Conservation (phyloP, 2,113 vertebrate genomes). For the Coregonus clupeaformis region DNA sequence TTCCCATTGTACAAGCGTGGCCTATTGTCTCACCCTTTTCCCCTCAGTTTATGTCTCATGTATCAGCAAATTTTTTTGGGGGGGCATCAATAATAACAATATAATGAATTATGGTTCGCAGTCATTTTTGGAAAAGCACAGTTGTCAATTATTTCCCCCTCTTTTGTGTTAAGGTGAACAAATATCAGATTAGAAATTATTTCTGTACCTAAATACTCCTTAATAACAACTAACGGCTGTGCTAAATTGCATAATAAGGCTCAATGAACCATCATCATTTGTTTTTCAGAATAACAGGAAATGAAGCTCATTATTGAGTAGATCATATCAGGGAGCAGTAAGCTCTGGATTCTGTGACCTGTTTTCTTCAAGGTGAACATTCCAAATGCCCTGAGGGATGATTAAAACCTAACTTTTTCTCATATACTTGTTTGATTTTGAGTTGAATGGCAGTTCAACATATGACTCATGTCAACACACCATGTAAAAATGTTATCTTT, state of each 20-base stretch:
- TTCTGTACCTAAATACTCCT: not conserved
- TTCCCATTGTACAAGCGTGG: not conserved
- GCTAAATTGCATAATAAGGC: not conserved
- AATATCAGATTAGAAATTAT: not conserved
- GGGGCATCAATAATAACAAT: not conserved
- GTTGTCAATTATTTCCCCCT: not conserved
- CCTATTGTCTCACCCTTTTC: not conserved
- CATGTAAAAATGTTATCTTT: no score
- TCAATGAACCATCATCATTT: not conserved
- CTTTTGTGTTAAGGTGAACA: not conserved
- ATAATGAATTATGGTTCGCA: not conserved
- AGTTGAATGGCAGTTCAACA: no score
- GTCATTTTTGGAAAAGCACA: not conserved
- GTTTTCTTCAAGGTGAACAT: not conserved
- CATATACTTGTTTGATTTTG: no score
- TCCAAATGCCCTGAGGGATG: not conserved
- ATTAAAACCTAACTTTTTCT: not conserved
- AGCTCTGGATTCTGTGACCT: not conserved
- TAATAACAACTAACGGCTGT: not conserved
- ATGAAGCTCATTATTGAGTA: not conserved
- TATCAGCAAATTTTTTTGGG: not conserved
- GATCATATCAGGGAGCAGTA: not conserved
- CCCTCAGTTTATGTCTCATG: not conserved
- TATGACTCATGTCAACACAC: no score
- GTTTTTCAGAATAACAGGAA: not conserved